Evolutionary conservation across 2,113 vertebrate genomes (phyloP).

Genomic region (Oplegnathus fasciatus): DNA sequence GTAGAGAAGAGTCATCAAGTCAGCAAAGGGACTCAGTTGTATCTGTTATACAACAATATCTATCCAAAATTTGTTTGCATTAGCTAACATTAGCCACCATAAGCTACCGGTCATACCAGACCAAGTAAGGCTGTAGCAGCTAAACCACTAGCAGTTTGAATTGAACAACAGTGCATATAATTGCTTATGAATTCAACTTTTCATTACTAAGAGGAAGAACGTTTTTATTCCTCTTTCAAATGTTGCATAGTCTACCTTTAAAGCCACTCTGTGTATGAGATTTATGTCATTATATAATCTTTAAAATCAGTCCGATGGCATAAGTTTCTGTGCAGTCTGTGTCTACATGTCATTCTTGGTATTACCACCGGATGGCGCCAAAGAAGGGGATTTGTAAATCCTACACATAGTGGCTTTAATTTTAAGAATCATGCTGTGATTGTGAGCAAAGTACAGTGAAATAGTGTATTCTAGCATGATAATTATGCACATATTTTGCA

Average conservation of each 20-base stretch:
- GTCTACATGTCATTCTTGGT: not conserved
- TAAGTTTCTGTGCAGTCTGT: not conserved
- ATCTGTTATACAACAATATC: too few species aligned
- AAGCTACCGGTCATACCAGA: not conserved
- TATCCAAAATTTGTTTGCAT: too few species aligned
- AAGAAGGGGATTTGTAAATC: not conserved
- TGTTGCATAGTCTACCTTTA: too few species aligned
- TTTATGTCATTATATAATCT: not conserved
- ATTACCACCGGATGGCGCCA: not conserved
- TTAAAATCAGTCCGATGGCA: not conserved
- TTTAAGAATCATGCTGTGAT: not conserved
- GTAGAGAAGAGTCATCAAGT: not conserved
- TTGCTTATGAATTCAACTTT: not conserved
- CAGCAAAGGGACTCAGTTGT: too few species aligned
- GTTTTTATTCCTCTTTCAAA: too few species aligned
- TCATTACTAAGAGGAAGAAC: too few species aligned
- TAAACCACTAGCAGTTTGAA: not conserved
- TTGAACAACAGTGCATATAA: not conserved
- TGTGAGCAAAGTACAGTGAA: not conserved
- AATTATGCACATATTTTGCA: not conserved
- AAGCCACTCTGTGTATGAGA: not conserved
- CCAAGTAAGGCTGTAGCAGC: not conserved
- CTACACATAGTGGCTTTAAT: not conserved
- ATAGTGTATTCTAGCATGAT: not conserved
- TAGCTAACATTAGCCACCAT: too few species aligned